Base-by-base conservation (phyloP, 2,797 vertebrate genomes). In the Eleutherodactylus coqui region DNA sequence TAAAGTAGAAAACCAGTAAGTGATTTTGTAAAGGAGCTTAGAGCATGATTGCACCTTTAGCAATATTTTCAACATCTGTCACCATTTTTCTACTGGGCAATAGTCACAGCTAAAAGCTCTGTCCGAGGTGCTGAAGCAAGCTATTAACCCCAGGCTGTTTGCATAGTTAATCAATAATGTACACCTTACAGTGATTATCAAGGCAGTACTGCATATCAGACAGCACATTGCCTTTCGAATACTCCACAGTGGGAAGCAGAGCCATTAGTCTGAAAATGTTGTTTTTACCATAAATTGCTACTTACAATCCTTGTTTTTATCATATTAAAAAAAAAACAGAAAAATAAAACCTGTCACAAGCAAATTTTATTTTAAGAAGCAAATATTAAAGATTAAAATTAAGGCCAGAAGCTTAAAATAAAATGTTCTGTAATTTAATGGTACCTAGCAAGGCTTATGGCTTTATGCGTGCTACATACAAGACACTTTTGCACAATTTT, bases 111-210 rank as follows among this genome's bases (percentile, higher is more conserved):
- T 69, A 81, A 85, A 73, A 87, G 58, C 70, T 81, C 32, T 75
- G 82, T 84, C 82, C 43, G 21, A 79, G 75, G 53, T 84, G 58
- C 76, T 87, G 82, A 58, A 84, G 69, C 75, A 80, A 83, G 32
- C 75, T 84, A 53, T 84, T 87, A 87, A 75, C 86, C 77, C 76
- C 69, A 55, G 70, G 86, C 70, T 85, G 67, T 75, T 85, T 87
- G 82, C 83, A 69, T 75, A 87, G 82, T 47, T 80, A 85, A 87
- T 87, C 86, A 85, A 87, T 87, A 87, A 81, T 67, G 47, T 58
- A 79, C 82, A 75, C 58, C 36, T 55, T 70, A 47, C 60, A 85
- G 69, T 70, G 82, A 84, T 87, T 85, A 87, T 80, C 43, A 80
- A 70, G 67, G 58, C 45, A 36, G 21, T 17, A 69, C 79, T 60